Conservation (phyloP, 2,888 invertebrate species). For the Erpobdella octoculata region DNA sequence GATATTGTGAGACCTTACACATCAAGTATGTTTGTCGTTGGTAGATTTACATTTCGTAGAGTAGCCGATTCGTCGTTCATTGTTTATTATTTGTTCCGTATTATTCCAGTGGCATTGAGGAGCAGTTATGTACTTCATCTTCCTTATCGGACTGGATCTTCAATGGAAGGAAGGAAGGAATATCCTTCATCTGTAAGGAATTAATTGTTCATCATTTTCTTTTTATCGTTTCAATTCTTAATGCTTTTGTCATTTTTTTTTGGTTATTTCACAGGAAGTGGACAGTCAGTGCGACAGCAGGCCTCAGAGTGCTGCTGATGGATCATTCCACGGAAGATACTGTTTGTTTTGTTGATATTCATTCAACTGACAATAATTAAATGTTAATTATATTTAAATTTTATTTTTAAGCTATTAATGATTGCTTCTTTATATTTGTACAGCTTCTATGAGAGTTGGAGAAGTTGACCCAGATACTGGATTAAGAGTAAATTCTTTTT, state of each 20-base stretch:
- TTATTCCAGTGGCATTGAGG: constrained; percentile 1
- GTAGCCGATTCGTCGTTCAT: not conserved
- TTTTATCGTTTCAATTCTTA: no score
- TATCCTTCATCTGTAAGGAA: no score
- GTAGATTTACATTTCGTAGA: no score
- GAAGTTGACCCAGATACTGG: constrained; percentile 27
- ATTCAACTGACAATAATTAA: not conserved
- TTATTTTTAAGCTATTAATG: not conserved
- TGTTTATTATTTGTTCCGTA: not conserved
- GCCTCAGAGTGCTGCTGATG: constrained; percentile 18
- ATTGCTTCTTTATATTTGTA: not conserved
- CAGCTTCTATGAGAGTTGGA: constrained; percentile 21
- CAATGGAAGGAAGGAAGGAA: constrained; percentile 4
- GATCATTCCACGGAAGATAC: constrained; percentile 3
- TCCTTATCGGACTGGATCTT: not conserved
- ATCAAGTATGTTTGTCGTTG: constrained; percentile 14
- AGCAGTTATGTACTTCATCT: not conserved
- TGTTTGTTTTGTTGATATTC: constrained; percentile 9
- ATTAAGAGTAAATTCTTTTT: constrained; percentile 10
- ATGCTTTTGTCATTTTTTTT: not conserved
- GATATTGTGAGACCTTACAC: constrained; percentile 20
- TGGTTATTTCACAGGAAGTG: constrained; percentile 6
- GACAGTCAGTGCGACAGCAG: not conserved
- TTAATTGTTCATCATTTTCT: no score
- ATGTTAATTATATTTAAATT: not conserved